These are phyloP conservation scores for Eira barbara DNA, from an alignment of 2,113 vertebrate genomes.

Conservation along the genomic window DNA sequence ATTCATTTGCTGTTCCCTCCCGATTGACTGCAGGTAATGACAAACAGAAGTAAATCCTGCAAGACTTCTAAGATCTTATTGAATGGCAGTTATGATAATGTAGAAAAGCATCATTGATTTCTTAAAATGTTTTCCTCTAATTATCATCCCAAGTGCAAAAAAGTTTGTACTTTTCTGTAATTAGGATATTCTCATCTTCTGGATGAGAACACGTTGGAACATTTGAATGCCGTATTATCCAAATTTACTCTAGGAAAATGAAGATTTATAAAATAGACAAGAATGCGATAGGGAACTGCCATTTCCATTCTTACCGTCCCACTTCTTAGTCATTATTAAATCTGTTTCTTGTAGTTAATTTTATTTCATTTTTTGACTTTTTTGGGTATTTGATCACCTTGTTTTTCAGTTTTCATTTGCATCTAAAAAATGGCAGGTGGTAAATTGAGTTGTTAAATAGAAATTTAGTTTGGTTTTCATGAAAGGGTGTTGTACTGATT, in stretches of 20 bases:
- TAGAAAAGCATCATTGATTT: conserved; percentile 16
- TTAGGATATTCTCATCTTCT: neutral
- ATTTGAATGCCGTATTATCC: rapidly evolving
- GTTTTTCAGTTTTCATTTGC: neutral
- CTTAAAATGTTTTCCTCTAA: conserved; percentile 13
- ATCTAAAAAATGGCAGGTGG: neutral
- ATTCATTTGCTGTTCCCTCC: neutral
- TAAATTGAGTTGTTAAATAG: neutral
- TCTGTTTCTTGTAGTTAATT: neutral
- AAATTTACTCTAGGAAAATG: neutral
- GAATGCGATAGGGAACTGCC: neutral
- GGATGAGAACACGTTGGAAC: neutral
- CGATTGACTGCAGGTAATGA: neutral
- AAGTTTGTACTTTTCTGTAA: neutral
- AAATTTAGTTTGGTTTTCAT: neutral
- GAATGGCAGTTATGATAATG: conserved; percentile 3
- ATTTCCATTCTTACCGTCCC: neutral
- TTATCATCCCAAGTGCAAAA: neutral
- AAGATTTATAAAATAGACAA: neutral
- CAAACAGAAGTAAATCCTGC: conserved; percentile 31
- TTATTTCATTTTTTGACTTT: neutral
- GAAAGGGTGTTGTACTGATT: neutral
- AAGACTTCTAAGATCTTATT: neutral
- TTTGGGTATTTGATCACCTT: neutral
- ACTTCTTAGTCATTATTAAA: neutral